These are phyloP conservation scores for Littorina saxatilis DNA, from an alignment of 1,140 invertebrate genomes.

Conservation along the genomic window DNA sequence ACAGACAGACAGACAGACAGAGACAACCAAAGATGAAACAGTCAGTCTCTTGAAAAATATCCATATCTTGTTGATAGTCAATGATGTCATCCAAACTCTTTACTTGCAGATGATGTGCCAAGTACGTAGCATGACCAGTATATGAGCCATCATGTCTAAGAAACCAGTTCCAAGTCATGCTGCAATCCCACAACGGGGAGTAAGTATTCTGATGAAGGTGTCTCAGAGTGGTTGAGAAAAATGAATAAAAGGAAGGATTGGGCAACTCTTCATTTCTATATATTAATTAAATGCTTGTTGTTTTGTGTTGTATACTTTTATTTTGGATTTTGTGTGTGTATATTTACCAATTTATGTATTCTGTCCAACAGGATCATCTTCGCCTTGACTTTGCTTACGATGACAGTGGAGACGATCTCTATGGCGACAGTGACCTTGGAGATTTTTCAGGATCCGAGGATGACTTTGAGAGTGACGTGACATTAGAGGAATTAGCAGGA, in stretches of 20 bases:
- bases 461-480: conserved; percentile 34
- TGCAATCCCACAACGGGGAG: not conserved
- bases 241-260: not conserved
- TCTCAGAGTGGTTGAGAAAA: no score
- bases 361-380: not conserved
- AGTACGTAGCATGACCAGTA: no score
- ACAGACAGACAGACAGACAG: no score
- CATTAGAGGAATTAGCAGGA: conserved; percentile 10
- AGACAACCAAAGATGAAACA: no score
- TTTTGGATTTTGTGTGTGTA: no score
- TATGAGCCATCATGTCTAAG: not conserved
- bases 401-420: conserved; percentile 15
- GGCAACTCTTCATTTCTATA: not conserved
- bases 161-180: not conserved
- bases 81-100: no score
- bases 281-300: not conserved
- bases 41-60: no score
- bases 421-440: conserved; percentile 12
- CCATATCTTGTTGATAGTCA: no score
- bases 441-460: conserved; percentile 20
- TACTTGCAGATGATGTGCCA: no score
- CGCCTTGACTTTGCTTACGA: conserved; percentile 7
- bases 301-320: not conserved
- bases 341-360: no score
- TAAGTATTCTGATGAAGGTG: not conserved